Percentiles rank a stretch among this genome's conserved stretches.
Conservation (phyloP, 2,113 vertebrate genomes). For the Probosciger aterrimus region DNA sequence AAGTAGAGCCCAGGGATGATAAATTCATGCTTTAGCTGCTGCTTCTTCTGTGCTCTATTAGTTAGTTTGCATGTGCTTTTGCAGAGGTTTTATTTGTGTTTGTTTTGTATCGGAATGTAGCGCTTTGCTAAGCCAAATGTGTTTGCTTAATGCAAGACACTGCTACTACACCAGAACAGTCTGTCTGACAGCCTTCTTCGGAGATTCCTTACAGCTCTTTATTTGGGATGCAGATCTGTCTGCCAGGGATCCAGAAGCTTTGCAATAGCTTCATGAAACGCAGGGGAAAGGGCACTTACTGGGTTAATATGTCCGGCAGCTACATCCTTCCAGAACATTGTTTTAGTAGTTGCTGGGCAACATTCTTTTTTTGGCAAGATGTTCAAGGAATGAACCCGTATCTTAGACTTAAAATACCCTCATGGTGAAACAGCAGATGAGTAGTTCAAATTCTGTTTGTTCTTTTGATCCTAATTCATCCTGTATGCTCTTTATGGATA, state of each 20-base stretch:
- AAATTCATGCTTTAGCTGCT: not conserved
- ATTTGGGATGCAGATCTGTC: not conserved
- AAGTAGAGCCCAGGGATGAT: not conserved
- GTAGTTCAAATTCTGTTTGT: slow-evolving; percentile 27
- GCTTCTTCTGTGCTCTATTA: accelerated
- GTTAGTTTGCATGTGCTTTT: accelerated
- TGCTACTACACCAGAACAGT: not conserved
- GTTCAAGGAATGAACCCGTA: slow-evolving; percentile 56
- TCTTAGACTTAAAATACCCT: slow-evolving; percentile 62
- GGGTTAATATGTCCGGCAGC: slow-evolving; percentile 52
- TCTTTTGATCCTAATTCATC: not conserved
- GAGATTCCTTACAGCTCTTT: not conserved
- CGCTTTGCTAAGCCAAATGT: accelerated
- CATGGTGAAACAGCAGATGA: slow-evolving; percentile 13
- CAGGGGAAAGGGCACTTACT: not conserved
- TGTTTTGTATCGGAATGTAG: accelerated
- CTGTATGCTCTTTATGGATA: not conserved
- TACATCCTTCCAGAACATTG: slow-evolving; percentile 48
- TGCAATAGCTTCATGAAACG: not conserved
- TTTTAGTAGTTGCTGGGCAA: slow-evolving; percentile 67
- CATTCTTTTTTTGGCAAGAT: slow-evolving; percentile 57
- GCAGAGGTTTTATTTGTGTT: not conserved
- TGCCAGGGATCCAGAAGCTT: not conserved
- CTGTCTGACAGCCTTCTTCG: slow-evolving; percentile 6
- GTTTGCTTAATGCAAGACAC: not conserved